phyloP scores from a whole-genome alignment of 64 coral and sea anemone species.

The Porites lutea region DNA sequence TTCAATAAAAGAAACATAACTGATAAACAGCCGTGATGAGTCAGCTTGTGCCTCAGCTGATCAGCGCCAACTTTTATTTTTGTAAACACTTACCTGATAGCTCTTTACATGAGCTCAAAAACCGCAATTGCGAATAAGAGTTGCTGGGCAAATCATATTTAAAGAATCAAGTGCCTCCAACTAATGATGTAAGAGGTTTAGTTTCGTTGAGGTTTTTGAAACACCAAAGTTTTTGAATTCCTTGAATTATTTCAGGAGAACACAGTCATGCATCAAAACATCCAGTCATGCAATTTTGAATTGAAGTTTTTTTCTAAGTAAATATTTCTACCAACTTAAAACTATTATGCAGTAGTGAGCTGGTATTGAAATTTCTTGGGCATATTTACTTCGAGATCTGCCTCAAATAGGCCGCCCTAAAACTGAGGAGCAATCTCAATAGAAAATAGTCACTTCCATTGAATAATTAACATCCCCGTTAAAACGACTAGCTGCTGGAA shows the following conservation, averaged over 20 bases:
- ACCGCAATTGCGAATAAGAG: slow-evolving; percentile 54
- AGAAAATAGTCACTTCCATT: too few species aligned
- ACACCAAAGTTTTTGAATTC: slow-evolving; percentile 24
- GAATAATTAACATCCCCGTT: too few species aligned
- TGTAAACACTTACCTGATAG: slow-evolving; percentile 30
- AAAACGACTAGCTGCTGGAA: too few species aligned
- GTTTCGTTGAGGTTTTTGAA: slow-evolving; percentile 30
- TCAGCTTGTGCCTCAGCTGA: slow-evolving; percentile 1
- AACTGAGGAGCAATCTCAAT: too few species aligned
- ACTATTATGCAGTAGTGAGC: too few species aligned
- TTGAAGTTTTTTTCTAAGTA: neutral
- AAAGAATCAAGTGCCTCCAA: slow-evolving; percentile 30
- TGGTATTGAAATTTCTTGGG: too few species aligned
- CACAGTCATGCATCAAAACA: neutral
- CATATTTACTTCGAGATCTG: too few species aligned
- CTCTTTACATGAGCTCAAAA: slow-evolving; percentile 34
- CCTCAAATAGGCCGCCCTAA: too few species aligned
- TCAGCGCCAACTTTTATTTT: slow-evolving; percentile 12
- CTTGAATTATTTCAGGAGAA: slow-evolving; percentile 15
- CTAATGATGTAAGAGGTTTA: slow-evolving; percentile 46
- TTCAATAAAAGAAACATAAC: neutral
- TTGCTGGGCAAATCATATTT: slow-evolving; percentile 33
- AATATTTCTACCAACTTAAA: neutral
- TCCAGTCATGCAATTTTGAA: neutral
- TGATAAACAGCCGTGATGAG: neutral